Conservation (phyloP, 2,888 invertebrate species). For the Acanthosepion lycidas region DNA sequence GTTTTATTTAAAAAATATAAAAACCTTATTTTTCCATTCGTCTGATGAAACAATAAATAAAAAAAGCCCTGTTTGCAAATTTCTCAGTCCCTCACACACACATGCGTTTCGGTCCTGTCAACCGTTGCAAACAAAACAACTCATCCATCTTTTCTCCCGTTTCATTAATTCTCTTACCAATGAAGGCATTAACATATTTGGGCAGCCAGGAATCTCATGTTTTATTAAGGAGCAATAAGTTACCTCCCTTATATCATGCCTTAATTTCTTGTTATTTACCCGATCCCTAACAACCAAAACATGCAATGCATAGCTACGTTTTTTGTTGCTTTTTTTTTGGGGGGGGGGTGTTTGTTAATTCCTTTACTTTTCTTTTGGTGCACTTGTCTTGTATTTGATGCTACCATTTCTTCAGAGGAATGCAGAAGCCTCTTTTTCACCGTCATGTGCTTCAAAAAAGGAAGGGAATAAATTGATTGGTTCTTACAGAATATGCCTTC, state of each 20-base stretch:
- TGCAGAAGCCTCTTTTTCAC: neutral
- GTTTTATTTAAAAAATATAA: neutral
- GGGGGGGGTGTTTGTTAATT: too few relatives aligned
- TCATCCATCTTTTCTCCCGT: neutral
- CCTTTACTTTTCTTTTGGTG: neutral
- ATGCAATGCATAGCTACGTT: neutral
- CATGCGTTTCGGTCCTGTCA: neutral
- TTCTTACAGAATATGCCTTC: neutral
- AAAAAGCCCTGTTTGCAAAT: neutral
- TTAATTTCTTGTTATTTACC: neutral
- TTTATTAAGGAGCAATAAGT: conserved; percentile 21
- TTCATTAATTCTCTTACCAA: neutral
- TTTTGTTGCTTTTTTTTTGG: neutral
- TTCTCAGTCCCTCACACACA: neutral
- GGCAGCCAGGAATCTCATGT: neutral
- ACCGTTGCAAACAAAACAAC: neutral
- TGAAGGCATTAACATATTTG: neutral
- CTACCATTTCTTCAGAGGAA: neutral
- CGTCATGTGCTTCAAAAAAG: neutral
- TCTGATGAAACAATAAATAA: neutral
- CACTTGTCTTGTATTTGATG: neutral
- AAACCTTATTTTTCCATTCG: neutral
- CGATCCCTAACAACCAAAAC: neutral
- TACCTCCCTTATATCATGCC: conserved; percentile 2
- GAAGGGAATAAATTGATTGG: neutral